Base-by-base conservation (phyloP, 92 coral and sea anemone genomes). In the Metridium senile region DNA sequence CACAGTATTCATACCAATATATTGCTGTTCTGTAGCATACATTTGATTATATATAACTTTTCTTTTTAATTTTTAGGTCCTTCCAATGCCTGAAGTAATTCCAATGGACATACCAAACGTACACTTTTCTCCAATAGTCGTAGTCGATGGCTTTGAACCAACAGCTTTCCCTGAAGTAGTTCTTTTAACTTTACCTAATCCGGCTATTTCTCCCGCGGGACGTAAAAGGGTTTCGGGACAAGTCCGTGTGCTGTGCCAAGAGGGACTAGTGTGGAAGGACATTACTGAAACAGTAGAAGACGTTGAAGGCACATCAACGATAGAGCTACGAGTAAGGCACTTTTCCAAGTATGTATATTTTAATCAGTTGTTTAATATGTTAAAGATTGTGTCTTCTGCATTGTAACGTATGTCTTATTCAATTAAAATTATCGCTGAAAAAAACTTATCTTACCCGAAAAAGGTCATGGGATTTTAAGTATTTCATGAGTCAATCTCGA, bases 121-220 rank as follows among this genome's bases (percentile, higher is more conserved):
- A 13, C 59, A 62, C 47, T 68, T 33, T 11, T 62, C 11, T 20
- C 80, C 80, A 26, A 75, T 75, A n/a, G 34, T 75, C 16, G 27
- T 28, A 27, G 59, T 75, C 46, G 71, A 62, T 26, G 80, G 80
- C 22, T 75, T 75, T 62, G 46, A 62, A 31, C 35, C 10, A 0
- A 54, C 39, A 19, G 28, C 26, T 1, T 45, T 75, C 18, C 8
- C 18, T 46, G 39, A 75, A 45, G 13, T 30, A 0, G 69, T 35
- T 23, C 11, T 20, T 2, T 22, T 62, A 29, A 62, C 0, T 33
- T 21, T 75, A 13, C 80, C 80, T 45, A 59, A 75, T 18, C 80
- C 70, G 31, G 13, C 49, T 39, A 39, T 13, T 54, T 62, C 32
- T 63, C 71, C 33, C 32, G 8, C 49, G 49, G 49, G 49, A 39